Percentiles rank a stretch among this genome's conserved stretches.
Evolutionary conservation across 2,888 invertebrate species (phyloP).

Genomic region (Xiphydria camelus): DNA sequence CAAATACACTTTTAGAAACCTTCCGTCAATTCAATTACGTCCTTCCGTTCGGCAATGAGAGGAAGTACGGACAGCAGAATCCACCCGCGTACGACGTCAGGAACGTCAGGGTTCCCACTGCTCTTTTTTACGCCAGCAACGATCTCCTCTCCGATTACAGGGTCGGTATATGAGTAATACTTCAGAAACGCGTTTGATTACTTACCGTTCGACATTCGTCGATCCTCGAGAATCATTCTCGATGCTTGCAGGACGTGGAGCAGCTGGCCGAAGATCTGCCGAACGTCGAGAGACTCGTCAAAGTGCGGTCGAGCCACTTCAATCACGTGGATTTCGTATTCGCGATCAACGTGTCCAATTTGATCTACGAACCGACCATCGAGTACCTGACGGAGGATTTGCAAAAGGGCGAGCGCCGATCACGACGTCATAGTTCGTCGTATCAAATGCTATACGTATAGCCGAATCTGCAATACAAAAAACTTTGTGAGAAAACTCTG

Average conservation of each 20-base stretch:
- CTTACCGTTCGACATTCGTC: background rate
- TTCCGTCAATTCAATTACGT: constrained; percentile 63
- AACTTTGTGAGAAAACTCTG: too few relatives aligned
- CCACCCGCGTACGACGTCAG: constrained; percentile 67
- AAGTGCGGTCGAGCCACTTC: constrained; percentile 37
- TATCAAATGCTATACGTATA: too few relatives aligned
- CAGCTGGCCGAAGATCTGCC: constrained; percentile 61
- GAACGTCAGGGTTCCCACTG: constrained; percentile 65
- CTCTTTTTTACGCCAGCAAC: constrained; percentile 67
- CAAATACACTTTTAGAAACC: too few relatives aligned
- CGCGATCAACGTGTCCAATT: constrained; percentile 33
- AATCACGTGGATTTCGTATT: constrained; percentile 44
- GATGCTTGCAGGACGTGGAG: constrained; percentile 63
- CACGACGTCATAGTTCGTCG: too few relatives aligned
- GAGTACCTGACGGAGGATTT: background rate
- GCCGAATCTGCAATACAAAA: too few relatives aligned
- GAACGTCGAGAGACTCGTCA: constrained; percentile 50
- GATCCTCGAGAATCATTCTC: too few relatives aligned
- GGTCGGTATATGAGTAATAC: constrained; percentile 20
- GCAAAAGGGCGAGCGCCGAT: too few relatives aligned
- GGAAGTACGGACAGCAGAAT: constrained; percentile 60
- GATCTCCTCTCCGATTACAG: constrained; percentile 66
- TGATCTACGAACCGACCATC: constrained; percentile 40
- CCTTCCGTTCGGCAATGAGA: constrained; percentile 59
- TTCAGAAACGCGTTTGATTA: background rate